A percentile compares a stretch with the other conserved stretches of the same genome.
These are phyloP conservation scores for Thymelicus acteon DNA, from an alignment of 2,888 invertebrate species.

Conservation along the genomic window DNA sequence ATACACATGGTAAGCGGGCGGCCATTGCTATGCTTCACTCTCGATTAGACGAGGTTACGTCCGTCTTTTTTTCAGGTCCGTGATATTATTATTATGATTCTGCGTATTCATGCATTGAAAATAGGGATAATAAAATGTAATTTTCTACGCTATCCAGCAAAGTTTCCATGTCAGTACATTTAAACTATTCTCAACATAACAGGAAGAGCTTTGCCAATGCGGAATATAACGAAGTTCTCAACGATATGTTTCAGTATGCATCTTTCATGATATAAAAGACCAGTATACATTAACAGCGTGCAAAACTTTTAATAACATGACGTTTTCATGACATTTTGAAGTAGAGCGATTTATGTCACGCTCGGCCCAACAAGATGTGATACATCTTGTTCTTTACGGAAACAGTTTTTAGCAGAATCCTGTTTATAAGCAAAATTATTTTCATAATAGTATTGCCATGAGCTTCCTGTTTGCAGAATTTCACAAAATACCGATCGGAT, in stretches of 20 bases:
- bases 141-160: slow-evolving; percentile 20
- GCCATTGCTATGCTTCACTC: no score
- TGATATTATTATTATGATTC: no score
- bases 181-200: slow-evolving; percentile 14
- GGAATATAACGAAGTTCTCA: slow-evolving; percentile 19
- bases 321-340: background rate
- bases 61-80: no score
- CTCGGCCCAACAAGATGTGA: no score
- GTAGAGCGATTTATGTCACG: background rate
- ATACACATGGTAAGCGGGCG: no score
- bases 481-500: no score
- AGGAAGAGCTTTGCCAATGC: slow-evolving; percentile 9
- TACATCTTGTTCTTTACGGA: no score
- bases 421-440: no score
- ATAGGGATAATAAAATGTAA: slow-evolving; percentile 18
- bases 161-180: slow-evolving; percentile 23
- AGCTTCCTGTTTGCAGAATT: no score
- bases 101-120: slow-evolving; percentile 1
- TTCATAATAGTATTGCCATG: no score
- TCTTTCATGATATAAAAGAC: background rate
- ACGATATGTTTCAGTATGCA: slow-evolving; percentile 16
- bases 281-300: background rate
- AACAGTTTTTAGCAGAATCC: no score
- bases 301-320: slow-evolving; percentile 8
- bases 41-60: no score